These are phyloP conservation scores for Pantherophis alleghaniensis DNA, from an alignment of 2,797 vertebrate species.

Conservation along the genomic window DNA sequence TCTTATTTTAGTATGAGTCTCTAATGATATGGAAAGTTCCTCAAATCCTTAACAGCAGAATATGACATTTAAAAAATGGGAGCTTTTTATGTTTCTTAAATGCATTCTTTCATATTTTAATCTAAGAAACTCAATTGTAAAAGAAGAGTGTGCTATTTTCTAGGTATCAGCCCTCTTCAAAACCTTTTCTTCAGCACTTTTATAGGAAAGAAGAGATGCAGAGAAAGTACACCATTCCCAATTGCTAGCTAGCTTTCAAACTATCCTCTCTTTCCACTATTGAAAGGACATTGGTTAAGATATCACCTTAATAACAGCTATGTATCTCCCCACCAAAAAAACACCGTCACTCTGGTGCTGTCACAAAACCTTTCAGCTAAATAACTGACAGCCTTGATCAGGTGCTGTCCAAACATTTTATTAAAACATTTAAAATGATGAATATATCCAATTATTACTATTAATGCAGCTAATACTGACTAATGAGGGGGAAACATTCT, in stretches of 20 bases:
- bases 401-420: conserved; percentile 86
- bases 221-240: not conserved
- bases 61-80: not conserved
- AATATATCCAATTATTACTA: conserved; percentile 88
- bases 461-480: conserved; percentile 87
- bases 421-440: conserved; percentile 87
- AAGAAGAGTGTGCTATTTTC: not conserved
- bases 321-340: conserved; percentile 73
- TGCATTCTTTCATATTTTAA: not conserved
- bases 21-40: not conserved
- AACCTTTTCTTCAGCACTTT: not conserved
- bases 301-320: conserved; percentile 60
- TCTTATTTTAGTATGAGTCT: not conserved
- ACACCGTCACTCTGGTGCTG: conserved; percentile 71
- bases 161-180: conserved; percentile 1
- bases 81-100: not conserved
- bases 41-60: conserved; percentile 5
- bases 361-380: conserved; percentile 73
- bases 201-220: not conserved
- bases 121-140: not conserved
- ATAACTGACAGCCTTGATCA: conserved; percentile 79
- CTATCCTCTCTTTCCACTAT: conserved; percentile 43
- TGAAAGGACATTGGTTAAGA: conserved; percentile 58
- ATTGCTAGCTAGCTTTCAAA: conserved; percentile 35
- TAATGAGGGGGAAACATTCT: conserved; percentile 80